Conservation (phyloP, 92 coral and sea anemone genomes). For the Chrysogorgia sp. region DNA sequence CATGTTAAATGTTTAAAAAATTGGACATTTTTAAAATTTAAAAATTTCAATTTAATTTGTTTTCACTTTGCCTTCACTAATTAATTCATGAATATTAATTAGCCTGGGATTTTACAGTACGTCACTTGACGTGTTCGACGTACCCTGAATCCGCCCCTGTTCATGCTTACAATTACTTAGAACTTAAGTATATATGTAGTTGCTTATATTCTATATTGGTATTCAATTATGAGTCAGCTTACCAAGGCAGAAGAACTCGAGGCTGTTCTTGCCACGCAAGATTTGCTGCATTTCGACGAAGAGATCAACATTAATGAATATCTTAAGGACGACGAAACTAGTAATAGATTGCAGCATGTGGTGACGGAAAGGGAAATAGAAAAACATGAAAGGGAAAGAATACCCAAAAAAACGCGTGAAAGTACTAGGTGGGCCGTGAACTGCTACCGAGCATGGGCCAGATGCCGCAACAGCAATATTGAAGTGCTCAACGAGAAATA, state of each 20-base stretch:
- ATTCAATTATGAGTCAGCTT: not conserved
- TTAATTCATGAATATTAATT: no score
- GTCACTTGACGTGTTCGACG: no score
- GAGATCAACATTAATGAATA: not conserved
- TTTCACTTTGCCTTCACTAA: no score
- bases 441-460: not conserved
- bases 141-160: no score
- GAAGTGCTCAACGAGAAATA: constrained; percentile 9
- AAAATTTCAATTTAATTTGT: no score
- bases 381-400: constrained; percentile 24
- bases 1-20: no score
- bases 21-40: no score
- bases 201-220: no score
- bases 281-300: not conserved
- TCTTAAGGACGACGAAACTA: not conserved
- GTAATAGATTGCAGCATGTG: constrained; percentile 6
- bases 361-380: constrained; percentile 8
- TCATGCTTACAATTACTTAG: no score
- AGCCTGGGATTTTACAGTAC: no score
- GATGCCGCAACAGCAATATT: not conserved
- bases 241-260: constrained; percentile 14
- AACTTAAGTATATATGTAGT: no score
- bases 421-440: constrained; percentile 29
- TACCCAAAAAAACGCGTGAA: constrained; percentile 13
- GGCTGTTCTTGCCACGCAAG: constrained; percentile 10